These are phyloP conservation scores for Phasianus colchicus DNA, from an alignment of 2,113 vertebrate species.

Conservation along the genomic window DNA sequence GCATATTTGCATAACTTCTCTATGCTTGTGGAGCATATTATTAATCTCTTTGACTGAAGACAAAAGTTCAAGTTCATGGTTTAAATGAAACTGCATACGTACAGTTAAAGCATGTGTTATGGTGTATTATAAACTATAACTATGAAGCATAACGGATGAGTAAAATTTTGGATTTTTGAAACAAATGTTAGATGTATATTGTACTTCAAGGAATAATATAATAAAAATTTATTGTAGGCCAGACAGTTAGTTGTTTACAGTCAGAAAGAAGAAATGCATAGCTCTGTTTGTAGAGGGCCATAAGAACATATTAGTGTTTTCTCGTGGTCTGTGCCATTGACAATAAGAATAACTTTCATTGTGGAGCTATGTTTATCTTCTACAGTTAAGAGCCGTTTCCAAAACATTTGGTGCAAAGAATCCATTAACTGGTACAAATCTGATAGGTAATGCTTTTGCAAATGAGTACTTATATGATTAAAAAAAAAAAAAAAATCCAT, in stretches of 20 bases:
- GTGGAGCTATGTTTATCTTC: not conserved
- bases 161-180: not conserved
- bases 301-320: not conserved
- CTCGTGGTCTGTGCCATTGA: not conserved
- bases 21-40: not conserved
- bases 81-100: not conserved
- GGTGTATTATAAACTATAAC: not conserved
- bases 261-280: not conserved
- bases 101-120: not conserved
- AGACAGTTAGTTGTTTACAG: not conserved
- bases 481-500: not conserved
- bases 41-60: not conserved
- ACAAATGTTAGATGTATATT: not conserved
- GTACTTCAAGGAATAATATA: not conserved
- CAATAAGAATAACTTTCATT: not conserved
- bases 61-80: not conserved
- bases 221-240: not conserved
- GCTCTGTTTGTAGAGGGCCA: not conserved
- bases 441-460: not conserved
- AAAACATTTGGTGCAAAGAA: not conserved
- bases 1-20: not conserved
- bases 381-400: not conserved
- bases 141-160: not conserved
- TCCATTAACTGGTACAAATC: not conserved
- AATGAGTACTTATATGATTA: not conserved